Evolutionary conservation across 2,113 vertebrate genomes (phyloP), one percentile per base, ranked within the genome.

Genomic region (Noctilio leporinus): DNA sequence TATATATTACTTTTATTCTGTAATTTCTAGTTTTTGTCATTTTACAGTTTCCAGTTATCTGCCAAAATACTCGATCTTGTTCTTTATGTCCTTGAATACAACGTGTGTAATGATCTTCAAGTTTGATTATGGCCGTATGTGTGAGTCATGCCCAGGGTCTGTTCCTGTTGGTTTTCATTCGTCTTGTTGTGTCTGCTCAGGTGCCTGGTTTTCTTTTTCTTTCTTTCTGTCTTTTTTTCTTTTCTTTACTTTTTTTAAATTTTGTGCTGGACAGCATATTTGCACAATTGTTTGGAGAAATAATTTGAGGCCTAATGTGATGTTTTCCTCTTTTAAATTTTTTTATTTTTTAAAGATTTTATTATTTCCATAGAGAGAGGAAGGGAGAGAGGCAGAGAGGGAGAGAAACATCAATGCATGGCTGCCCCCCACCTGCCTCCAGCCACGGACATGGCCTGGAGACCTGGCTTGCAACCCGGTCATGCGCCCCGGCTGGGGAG

Each of bases 11-110:
- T 83, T 80, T 65, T 43, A 15, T 72, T 88, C 53, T 95, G 77
- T 91, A 67, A 62, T 85, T 96, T 93, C 19, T 28, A 33, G 70
- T 69, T 92, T 26, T 72, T 93, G 15, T 57, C 40, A 86, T 94
- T 72, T 89, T 91, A 51, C 40, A 33, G 9, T 84, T 80, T 69
- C 2, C 57, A 72, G 7, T 57, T 94, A n/a, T 78, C 64, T 76
- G 26, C 51, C 65, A 4, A n/a, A 35, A 72, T 86, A 51, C 78
- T 76, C n/a, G 20, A 2, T 73, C 22, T 94, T 89, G 24, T 62
- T n/a, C 90, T 89, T 86, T 57, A 83, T 59, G 26, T 90, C 49
- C 59, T 76, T 81, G 30, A 85, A 43, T 16, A 28, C 16, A 10
- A 43, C 33, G 2, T 28, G 11, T 38, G 14, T 81, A 67, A 47